These are phyloP conservation scores for Muricea muricata DNA, from an alignment of 92 coral and sea anemone species.

Conservation along the genomic window DNA sequence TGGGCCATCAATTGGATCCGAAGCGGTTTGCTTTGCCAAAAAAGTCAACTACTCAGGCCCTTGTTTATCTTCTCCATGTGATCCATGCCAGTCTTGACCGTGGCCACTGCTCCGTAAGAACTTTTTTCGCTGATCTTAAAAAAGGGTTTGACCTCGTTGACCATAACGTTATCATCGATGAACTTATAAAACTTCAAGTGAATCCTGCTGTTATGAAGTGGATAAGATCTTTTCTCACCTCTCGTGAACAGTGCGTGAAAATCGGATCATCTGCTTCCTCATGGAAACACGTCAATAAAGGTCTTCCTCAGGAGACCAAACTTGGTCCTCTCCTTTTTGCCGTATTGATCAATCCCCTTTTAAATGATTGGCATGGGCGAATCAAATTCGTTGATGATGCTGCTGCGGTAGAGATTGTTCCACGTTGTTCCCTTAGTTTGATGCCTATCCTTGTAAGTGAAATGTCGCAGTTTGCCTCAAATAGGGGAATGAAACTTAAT, in stretches of 20 bases:
- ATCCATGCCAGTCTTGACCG: neutral
- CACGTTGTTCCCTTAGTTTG: too few species aligned
- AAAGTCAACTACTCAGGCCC: too few species aligned
- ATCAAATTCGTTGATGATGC: slow-evolving; percentile 37
- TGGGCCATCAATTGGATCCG: neutral
- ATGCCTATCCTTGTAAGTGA: too few species aligned
- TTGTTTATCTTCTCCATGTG: neutral
- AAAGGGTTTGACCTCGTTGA: slow-evolving; percentile 44
- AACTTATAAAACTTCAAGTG: neutral
- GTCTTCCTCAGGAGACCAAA: slow-evolving; percentile 23
- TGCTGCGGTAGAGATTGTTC: slow-evolving; percentile 19
- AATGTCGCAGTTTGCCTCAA: neutral
- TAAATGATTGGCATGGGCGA: neutral
- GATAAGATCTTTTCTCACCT: slow-evolving; percentile 28
- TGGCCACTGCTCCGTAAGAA: neutral
- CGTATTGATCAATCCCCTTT: slow-evolving; percentile 5
- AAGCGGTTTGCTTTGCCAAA: neutral
- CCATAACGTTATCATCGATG: slow-evolving; percentile 20
- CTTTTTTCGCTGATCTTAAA: slow-evolving; percentile 45
- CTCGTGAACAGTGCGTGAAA: slow-evolving; percentile 22
- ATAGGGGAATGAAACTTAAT: slow-evolving; percentile 24
- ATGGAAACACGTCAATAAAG: slow-evolving; percentile 15
- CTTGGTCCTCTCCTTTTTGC: slow-evolving; percentile 20
- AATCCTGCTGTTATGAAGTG: neutral
- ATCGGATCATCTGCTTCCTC: too few species aligned